Evolutionary conservation across 2,113 vertebrate genomes (phyloP), one percentile per base, ranked within the genome.

Genomic region (Gallinago undulata): DNA sequence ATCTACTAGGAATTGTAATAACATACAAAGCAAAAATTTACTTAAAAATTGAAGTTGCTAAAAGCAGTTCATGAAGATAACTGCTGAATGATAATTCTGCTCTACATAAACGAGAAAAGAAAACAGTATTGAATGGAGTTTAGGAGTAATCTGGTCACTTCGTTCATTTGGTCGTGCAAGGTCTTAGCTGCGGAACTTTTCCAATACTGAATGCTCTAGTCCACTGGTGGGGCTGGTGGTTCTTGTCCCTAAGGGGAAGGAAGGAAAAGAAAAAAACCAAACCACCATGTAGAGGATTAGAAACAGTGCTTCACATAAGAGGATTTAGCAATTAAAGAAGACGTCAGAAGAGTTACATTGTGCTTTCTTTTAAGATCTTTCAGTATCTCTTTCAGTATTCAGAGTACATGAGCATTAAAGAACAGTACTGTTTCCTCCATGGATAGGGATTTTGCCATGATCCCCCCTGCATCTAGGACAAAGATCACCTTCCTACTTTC

Each of bases 181-280:
- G 75, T 96, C 95, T 97, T 95, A 95, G 94, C 94, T 96, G 95
- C 82, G 93, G 95, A 94, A 92, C 75, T 93, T 89, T 93, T 96
- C 59, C 79, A 77, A 33, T 64, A 45, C 53, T 83, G 95, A 87
- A 82, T 7, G 60, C 68, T 97, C 95, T 99, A 99, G 95, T 99
- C 99, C 96, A 99, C 97, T 66, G 99, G 99, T 78, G 99, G 99
- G 43, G 99, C 98, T 89, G 99, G 99, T 57, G 99, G 99, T 64
- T 98, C 99, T 97, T 98, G 98, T 83, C 97, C 97, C 94, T 98
- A 97, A 55, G 87, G 97, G 97, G 97, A 98, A 95, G 31, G 56
- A 86, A 88, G 79, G 64, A 59, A 67, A 92, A 41, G 10, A 13
- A 47, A 63, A 59, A 76, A 88, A 90, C 43, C 82, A 90, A 89